These are phyloP conservation scores for Pygoscelis antarcticus DNA, from an alignment of 2,113 vertebrate genomes.

Conservation along the genomic window DNA sequence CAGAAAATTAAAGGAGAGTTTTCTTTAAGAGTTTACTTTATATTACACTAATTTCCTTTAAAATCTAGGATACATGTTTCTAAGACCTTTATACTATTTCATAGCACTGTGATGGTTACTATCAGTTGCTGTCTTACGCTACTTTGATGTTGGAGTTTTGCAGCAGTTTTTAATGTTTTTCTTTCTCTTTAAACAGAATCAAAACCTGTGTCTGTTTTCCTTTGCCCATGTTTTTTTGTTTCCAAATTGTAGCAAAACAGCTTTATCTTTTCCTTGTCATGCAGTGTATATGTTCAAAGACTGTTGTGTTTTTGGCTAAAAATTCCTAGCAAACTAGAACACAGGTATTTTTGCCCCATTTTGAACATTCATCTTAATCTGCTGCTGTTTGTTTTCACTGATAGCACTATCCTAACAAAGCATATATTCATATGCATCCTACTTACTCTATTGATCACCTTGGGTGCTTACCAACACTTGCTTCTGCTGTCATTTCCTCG, in stretches of 20 bases:
- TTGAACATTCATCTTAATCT: constrained; percentile 6
- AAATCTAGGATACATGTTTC: not conserved
- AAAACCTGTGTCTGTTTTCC: not conserved
- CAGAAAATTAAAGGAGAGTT: not conserved
- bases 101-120: not conserved
- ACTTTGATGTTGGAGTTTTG: not conserved
- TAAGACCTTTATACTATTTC: not conserved
- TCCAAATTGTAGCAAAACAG: not conserved
- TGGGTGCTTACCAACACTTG: not conserved
- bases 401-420: constrained; percentile 19
- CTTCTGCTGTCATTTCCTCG: not conserved
- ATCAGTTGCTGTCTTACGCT: not conserved
- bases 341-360: not conserved
- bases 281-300: not conserved
- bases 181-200: not conserved
- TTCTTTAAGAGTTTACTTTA: not conserved
- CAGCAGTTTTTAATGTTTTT: not conserved
- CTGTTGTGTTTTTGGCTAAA: not conserved
- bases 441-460: not conserved
- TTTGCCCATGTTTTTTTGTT: not conserved
- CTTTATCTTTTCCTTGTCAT: not conserved
- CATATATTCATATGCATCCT: not conserved
- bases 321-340: not conserved
- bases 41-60: not conserved
- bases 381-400: not conserved